These are phyloP conservation scores for Bujurquina vittata DNA, from an alignment of 2,113 vertebrate genomes.

Conservation along the genomic window DNA sequence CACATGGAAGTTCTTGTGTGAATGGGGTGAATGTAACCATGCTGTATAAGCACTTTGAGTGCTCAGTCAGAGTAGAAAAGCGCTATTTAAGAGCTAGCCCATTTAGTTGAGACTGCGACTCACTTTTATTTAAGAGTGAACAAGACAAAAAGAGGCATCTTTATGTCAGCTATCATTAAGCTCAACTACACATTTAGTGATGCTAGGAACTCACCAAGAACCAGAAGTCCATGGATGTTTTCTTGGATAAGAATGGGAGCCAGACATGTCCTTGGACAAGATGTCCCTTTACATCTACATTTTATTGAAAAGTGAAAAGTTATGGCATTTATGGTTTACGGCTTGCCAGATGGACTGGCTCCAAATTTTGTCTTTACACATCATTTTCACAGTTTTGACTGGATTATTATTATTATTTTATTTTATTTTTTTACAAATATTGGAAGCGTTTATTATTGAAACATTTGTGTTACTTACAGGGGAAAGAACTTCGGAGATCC, in stretches of 20 bases:
- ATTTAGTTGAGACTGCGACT: background rate
- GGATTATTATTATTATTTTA: background rate
- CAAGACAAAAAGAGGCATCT: background rate
- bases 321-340: background rate
- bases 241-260: background rate
- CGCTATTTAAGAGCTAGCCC: no score
- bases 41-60: no score
- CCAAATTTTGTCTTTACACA: background rate
- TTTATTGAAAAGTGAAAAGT: background rate
- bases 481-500: no score
- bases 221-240: background rate
- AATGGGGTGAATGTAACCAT: no score
- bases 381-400: background rate
- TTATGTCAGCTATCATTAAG: background rate
- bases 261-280: background rate
- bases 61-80: no score
- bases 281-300: background rate
- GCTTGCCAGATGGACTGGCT: background rate
- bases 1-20: no score
- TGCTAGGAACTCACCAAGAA: background rate
- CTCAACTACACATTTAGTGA: background rate
- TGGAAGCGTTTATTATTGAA: background rate
- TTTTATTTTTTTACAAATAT: background rate
- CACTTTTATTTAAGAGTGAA: background rate
- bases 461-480: background rate